These are phyloP conservation scores for Ellobius talpinus DNA, from an alignment of 2,113 vertebrate genomes.

Conservation along the genomic window DNA sequence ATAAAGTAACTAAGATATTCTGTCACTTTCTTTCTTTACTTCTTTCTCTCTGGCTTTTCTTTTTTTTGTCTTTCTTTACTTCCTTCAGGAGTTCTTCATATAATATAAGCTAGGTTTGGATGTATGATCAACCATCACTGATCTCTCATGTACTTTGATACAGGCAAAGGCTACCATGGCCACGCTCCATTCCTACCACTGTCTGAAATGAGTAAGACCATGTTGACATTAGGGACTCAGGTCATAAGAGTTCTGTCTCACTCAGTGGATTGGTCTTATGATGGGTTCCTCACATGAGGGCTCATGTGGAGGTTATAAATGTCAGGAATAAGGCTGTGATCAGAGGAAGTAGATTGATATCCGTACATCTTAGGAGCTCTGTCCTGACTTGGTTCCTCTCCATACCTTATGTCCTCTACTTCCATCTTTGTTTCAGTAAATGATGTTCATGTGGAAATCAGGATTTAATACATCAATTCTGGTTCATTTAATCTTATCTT, in stretches of 20 bases:
- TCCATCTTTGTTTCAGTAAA: neutral
- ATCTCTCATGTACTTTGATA: neutral
- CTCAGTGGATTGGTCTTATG: no score
- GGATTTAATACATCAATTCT: constrained; percentile 60
- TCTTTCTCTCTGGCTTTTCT: neutral
- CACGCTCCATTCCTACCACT: neutral
- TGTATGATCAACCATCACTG: neutral
- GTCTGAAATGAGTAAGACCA: neutral
- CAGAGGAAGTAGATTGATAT: neutral
- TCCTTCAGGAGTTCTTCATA: neutral
- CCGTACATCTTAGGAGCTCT: neutral
- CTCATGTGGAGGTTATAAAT: no score
- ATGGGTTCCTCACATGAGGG: neutral
- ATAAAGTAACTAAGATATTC: neutral
- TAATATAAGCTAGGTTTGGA: neutral
- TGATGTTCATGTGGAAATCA: neutral
- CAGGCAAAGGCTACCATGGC: no score
- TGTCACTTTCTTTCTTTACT: neutral
- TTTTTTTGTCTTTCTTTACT: neutral
- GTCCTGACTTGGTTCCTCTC: neutral
- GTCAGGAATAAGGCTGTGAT: neutral
- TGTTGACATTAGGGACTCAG: neutral
- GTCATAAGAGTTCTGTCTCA: neutral
- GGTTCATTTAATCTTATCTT: constrained; percentile 70
- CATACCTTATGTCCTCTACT: neutral